These are phyloP conservation scores for Benthosema pterotum DNA, from an alignment of 2,797 vertebrate genomes.

Conservation along the genomic window DNA sequence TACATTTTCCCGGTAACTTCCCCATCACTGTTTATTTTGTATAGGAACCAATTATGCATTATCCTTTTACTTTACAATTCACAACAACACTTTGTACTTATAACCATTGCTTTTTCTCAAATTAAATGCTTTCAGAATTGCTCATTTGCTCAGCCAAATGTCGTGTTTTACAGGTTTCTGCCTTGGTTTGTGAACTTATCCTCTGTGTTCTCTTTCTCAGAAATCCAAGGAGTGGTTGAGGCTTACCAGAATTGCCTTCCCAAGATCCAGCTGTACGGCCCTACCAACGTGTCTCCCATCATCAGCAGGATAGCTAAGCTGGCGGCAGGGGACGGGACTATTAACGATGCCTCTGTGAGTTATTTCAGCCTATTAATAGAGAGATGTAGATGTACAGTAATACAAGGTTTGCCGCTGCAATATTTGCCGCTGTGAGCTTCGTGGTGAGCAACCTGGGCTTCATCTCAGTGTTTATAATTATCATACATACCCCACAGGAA, in stretches of 20 bases:
- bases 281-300: constrained; percentile 95
- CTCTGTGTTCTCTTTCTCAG: constrained; percentile 67
- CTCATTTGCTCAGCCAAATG: too few species aligned
- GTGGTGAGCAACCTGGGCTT: constrained; percentile 42
- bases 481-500: constrained; percentile 19
- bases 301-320: constrained; percentile 91
- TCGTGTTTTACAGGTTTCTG: too few species aligned
- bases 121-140: too few species aligned
- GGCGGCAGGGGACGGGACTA: constrained; percentile 85
- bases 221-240: constrained; percentile 95
- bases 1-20: too few species aligned
- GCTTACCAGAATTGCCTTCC: constrained; percentile 96
- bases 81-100: too few species aligned
- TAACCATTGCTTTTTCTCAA: too few species aligned
- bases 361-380: constrained; percentile 17
- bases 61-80: too few species aligned
- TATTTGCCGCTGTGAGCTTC: too few species aligned
- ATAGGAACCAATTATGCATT: too few species aligned
- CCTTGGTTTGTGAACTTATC: neutral
- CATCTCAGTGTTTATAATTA: constrained; percentile 40
- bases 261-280: constrained; percentile 95
- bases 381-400: constrained; percentile 19
- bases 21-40: too few species aligned
- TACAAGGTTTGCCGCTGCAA: too few species aligned
- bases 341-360: constrained; percentile 90